A percentile compares a stretch with the other conserved stretches of the same genome.
phyloP scores from a whole-genome alignment of 2,113 vertebrate genomes.

The western clawed frog (Xenopus tropicalis) region UCB_Xtro_10.0 CM004444.2:92280001-92280500 shows the following conservation, averaged over 20 bases:
- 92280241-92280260: neutral
- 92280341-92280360: neutral
- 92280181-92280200: neutral
- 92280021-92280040: slow-evolving; percentile 1
- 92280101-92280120: neutral
- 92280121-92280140: too few relatives aligned
- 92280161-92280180: neutral
- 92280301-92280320: neutral
- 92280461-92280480: too few relatives aligned
- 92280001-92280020: slow-evolving; percentile 5
- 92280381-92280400: neutral
- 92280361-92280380: neutral
- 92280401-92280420: neutral
- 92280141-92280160: neutral
- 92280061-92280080: slow-evolving; percentile 7
- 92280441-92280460: too few relatives aligned
- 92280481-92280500: too few relatives aligned
- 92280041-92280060: neutral
- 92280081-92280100: neutral
- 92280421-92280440: neutral
- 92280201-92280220: neutral
- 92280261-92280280: neutral
- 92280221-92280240: neutral
- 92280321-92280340: neutral
- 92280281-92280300: neutral